Evolutionary conservation across 2,888 invertebrate genomes (phyloP).

Genomic region (Omphaloscelis lunosa): DNA sequence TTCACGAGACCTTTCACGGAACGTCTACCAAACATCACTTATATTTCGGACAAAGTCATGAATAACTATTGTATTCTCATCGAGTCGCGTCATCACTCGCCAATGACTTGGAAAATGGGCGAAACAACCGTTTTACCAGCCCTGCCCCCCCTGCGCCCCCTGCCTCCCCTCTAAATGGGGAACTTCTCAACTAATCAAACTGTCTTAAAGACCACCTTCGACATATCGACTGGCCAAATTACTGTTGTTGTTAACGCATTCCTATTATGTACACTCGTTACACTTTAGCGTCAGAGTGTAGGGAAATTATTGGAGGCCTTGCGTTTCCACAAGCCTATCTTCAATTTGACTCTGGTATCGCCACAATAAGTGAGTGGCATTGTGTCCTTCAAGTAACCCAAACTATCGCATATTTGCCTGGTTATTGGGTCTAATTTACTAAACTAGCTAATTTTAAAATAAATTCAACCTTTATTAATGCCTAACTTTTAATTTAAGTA

Average conservation of each 20-base stretch:
- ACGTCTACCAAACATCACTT: conserved; percentile 31
- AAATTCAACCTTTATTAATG: background rate
- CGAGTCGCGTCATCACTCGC: conserved; percentile 40
- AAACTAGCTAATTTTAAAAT: background rate
- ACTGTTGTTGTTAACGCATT: conserved; percentile 56
- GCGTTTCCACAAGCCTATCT: background rate
- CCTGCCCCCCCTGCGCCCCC: conserved; percentile 19
- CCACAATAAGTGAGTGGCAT: too few species aligned
- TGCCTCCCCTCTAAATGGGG: conserved; percentile 66
- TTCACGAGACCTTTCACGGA: conserved; percentile 36
- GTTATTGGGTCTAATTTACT: background rate
- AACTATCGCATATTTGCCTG: too few species aligned
- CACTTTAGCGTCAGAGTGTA: conserved; percentile 42
- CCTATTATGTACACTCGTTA: conserved; percentile 55
- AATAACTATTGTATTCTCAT: conserved; percentile 57
- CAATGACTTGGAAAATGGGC: conserved; percentile 60
- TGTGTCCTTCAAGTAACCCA: too few species aligned
- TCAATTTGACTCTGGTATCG: background rate
- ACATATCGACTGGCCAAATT: conserved; percentile 81
- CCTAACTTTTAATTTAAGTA: background rate
- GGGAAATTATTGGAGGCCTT: background rate
- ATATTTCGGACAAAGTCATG: conserved; percentile 50
- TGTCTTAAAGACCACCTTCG: conserved; percentile 83
- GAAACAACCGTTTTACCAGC: conserved; percentile 39
- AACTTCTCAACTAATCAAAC: conserved; percentile 86